Conservation (phyloP, 2,113 vertebrate genomes). For the Vicugna pacos region DNA sequence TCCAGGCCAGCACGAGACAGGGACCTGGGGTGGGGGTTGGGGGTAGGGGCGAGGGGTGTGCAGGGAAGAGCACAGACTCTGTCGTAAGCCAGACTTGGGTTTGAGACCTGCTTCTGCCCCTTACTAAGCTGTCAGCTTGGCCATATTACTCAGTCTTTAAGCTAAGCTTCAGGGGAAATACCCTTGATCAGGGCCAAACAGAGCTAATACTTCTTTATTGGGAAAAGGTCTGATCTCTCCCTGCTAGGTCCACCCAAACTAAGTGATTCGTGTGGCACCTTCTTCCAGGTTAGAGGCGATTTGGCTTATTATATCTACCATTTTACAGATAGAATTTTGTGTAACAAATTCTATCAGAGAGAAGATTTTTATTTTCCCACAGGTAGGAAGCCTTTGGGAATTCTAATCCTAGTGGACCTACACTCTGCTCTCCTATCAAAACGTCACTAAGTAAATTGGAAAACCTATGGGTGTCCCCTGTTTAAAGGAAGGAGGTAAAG, state of each 20-base stretch:
- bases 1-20: neutral
- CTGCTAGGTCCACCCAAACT: neutral
- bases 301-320: neutral
- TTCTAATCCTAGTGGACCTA: neutral
- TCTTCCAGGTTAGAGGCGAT: neutral
- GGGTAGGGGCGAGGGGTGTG: fast-evolving
- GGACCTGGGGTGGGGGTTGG: fast-evolving
- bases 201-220: neutral
- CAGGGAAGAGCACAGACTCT: neutral
- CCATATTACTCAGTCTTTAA: neutral
- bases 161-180: neutral
- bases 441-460: neutral
- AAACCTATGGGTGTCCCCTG: neutral
- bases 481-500: neutral
- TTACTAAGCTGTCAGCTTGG: neutral
- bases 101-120: neutral
- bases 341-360: conserved; percentile 34
- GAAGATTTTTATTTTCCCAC: conserved; percentile 33
- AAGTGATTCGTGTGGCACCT: neutral
- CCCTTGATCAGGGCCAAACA: neutral
- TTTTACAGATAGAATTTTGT: neutral
- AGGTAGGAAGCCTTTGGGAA: neutral
- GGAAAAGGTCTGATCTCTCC: neutral
- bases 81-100: neutral
- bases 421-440: conserved; percentile 9